Evolutionary conservation across 2,797 vertebrate species (phyloP).

Genomic region (Rhadinocentrus ornatus): DNA sequence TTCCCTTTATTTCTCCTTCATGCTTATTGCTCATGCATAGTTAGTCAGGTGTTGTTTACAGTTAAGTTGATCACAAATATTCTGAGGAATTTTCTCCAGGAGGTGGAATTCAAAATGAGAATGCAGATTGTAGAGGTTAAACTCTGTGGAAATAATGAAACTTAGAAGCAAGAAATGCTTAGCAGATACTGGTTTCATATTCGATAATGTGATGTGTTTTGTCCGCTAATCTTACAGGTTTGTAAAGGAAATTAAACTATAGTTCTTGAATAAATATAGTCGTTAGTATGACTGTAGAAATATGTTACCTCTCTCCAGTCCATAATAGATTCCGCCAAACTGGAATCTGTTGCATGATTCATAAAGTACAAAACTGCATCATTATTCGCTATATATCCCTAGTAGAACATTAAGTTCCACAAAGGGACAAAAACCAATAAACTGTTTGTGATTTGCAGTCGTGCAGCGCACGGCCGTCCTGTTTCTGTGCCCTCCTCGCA

Average conservation of each 20-base stretch:
- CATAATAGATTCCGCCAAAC: not conserved
- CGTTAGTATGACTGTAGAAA: not conserved
- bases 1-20: constrained; percentile 33
- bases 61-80: constrained; percentile 34
- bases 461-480: constrained; percentile 30
- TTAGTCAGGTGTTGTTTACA: constrained; percentile 12
- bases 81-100: constrained; percentile 7
- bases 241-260: not conserved
- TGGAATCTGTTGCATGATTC: not conserved
- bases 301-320: not conserved
- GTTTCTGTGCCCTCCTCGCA: constrained; percentile 52
- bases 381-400: not conserved
- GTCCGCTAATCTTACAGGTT: not conserved
- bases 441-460: constrained; percentile 20
- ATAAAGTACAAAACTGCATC: constrained; percentile 13
- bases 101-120: not conserved
- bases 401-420: constrained; percentile 18
- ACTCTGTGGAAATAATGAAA: not conserved
- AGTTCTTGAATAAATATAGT: not conserved
- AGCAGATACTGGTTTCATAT: not conserved
- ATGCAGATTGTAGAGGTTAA: not conserved
- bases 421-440: constrained; percentile 17
- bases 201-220: not conserved
- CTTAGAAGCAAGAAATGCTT: not conserved
- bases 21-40: constrained; percentile 35